Base-by-base conservation (phyloP, 1,140 invertebrate species). In the Nomia melanderi region DNA sequence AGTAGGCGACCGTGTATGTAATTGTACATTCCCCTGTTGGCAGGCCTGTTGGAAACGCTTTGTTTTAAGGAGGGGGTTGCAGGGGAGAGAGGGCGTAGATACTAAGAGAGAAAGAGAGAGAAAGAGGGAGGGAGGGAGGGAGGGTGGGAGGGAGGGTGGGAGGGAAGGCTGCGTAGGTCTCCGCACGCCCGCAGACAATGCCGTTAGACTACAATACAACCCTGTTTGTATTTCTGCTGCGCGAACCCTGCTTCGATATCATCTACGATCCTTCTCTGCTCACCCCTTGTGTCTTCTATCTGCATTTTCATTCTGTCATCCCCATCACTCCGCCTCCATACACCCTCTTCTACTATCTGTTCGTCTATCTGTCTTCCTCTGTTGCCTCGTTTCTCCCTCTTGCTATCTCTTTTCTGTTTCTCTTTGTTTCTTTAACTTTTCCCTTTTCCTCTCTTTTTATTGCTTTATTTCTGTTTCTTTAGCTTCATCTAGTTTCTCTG, bases 151-250 rank as follows among this genome's bases (percentile, higher is more conserved):
- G 20, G 50, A n/a, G 65, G 70, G 74, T 74, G 70, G 71, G 64
- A 78, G 65, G 66, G 82, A 79, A 57, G 75, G 33, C 29, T 39
- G 57, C 72, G 59, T 76, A 53, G 44, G 59, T 56, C 33, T 78
- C 56, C 50, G 83, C 83, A 81, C 82, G 83, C 77, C 81, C 79
- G 59, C 70, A 77, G 83, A 87, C 87, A 87, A 88, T 87, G 84
- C 53, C 54, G 50, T 17, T 59, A 56, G 79, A 78, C 74, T 78
- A 86, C 84, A 80, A 72, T 85, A 81, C 83, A 74, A 77, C 54
- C 50, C 64, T 79, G 83, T 82, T 79, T 83, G 69, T 79, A 66
- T 79, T 79, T 77, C 76, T 75, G 54, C 64, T 64, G 54, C 59
- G 67, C 53, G 78, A 77, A 77, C 77, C 65, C 82, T 72, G 64